Conservation (phyloP, 2,113 vertebrate genomes). For the Amblyopsis rosae region DNA sequence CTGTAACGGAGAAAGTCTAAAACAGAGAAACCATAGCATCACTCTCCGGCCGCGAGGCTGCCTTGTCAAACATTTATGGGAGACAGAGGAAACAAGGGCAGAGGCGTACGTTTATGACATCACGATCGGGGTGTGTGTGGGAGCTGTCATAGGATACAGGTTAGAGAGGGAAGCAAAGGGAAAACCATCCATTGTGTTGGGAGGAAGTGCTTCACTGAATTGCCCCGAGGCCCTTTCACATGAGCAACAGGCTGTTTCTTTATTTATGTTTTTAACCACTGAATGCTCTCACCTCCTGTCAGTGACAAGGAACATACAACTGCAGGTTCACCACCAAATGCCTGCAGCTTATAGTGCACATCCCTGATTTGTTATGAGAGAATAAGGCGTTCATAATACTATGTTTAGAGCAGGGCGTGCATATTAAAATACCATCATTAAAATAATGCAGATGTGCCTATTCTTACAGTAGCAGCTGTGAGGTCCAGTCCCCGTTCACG, state of each 20-base stretch:
- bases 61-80: slow-evolving; percentile 73
- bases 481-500: too few species aligned
- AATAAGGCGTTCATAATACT: background rate
- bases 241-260: slow-evolving; percentile 48
- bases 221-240: slow-evolving; percentile 58
- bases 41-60: slow-evolving; percentile 60
- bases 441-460: background rate
- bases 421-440: background rate
- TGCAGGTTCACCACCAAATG: slow-evolving; percentile 4
- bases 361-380: too few species aligned
- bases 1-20: slow-evolving; percentile 58
- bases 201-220: slow-evolving; percentile 65
- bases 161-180: slow-evolving; percentile 39
- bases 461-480: background rate
- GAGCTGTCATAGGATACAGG: slow-evolving; percentile 62
- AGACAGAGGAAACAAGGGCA: slow-evolving; percentile 60
- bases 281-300: slow-evolving; percentile 38
- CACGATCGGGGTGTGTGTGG: slow-evolving; percentile 43
- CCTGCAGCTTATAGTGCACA: too few species aligned
- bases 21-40: slow-evolving; percentile 53
- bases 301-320: slow-evolving; percentile 1
- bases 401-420: background rate
- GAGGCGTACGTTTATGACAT: slow-evolving; percentile 56
- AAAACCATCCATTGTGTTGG: slow-evolving; percentile 62
- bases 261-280: slow-evolving; percentile 23